Base-by-base conservation (phyloP, 2,113 vertebrate genomes). In the Phoxinus phoxinus region DNA sequence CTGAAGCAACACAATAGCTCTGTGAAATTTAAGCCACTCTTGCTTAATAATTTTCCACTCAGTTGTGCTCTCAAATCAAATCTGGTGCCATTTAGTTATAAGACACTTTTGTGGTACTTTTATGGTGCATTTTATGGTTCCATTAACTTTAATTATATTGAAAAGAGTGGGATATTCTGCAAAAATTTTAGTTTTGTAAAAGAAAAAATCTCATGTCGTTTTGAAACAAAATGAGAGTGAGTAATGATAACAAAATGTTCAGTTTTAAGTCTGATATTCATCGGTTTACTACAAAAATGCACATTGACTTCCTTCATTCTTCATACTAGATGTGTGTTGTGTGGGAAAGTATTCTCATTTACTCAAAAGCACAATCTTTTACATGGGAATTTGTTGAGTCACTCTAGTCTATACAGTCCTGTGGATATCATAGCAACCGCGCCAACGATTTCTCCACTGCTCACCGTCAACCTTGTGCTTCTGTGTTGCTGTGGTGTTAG, bases 401-500 rank as follows among this genome's bases (percentile, higher is more conserved):
- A 65, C 77, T 80, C 58, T 10, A 41, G 41, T 41, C 41, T 15
- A 51, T n/a, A 61, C 23, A 61, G 56, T n/a, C 58, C 56, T 61
- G n/a, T 9, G 8, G n/a, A 80, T 17, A 46, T 63, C 37, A 27
- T 63, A 19, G 77, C n/a, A 41, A 63, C 56, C 35, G 15, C 4
- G 15, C 37, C 58, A 80, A 58, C 73, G 65, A 84, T 84, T 41
- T 84, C 37, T 46, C 44, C 35, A 63, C 48, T 25, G 51, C 63
- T 77, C 61, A 84, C 21, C 9, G 23, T 32, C 23, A 80, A 17
- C 35, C 78, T 63, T 84, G 51, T 78, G 30, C 27, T 46, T 53
- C 69, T 72, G 65, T 73, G 75, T 63, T 65, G 46, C 63, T 84
- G 82, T 80, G 56, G 23, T 61, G 67, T 37, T 80, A 80, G 58